Base-by-base conservation (phyloP, 53 echinoderm and acorn worm genomes). In the Apostichopus leukothele region DNA sequence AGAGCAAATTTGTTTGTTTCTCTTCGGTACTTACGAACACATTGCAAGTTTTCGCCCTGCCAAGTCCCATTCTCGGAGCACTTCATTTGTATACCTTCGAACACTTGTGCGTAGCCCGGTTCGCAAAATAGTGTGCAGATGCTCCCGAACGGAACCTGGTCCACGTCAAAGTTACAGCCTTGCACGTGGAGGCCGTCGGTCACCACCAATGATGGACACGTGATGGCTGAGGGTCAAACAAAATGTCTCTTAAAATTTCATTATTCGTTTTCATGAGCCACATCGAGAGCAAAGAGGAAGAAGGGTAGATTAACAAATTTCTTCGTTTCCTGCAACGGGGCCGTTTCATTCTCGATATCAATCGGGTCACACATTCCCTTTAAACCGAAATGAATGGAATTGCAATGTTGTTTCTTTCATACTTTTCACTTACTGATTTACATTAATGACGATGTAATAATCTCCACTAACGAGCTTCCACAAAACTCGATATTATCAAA, bases 81-180 rank as follows among this genome's bases (percentile, higher is more conserved):
- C 26, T 85, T 85, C 60, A 60, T 60, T n/a, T 85, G 22, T 13
- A 67, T 50, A 0, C 67, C 85, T 14, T 85, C 85, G 1, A 19
- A 67, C 19, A 81, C 59, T 7, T 85, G 85, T 7, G 75, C 23
- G 77, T 92, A 86, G 3, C 92, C 92, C 12, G 85, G 60, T 39
- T 89, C 86, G 71, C 92, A 92, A 74, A 78, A 89, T 86, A 92
- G 92, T 16, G 86, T 78, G 86, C 92, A 92, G 0, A 89, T 74
- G 14, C 78, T 73, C 5, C 92, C 92, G 4, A 74, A 92, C 9
- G 67, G 86, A 9, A 89, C 79, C 77, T 57, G n/a, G 0, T 92
- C 92, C 66, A 85, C 85, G 18, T 66, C 10, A 67, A 85, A 85
- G 85, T 85, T 85, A 39, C 85, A 85, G 9, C 85, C 85, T 60